A percentile compares a stretch with the other conserved stretches of the same genome.
Conservation (phyloP, 2,113 vertebrate species). For the Turnix velox region DNA sequence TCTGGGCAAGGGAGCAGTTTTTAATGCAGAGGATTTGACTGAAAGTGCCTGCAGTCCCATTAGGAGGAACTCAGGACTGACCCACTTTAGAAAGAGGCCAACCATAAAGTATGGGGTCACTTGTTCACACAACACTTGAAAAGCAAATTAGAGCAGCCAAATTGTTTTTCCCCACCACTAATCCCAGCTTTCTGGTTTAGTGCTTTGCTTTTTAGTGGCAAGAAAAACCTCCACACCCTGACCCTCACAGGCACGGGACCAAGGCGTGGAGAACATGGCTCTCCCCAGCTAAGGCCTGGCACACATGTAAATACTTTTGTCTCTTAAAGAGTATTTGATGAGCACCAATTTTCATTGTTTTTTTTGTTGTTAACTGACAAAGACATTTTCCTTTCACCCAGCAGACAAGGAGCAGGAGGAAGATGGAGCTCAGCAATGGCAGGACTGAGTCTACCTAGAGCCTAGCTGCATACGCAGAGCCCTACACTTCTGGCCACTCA, state of each 20-base stretch:
- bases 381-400: fast-evolving
- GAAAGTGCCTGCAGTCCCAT: background rate
- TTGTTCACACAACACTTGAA: background rate
- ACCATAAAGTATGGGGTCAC: background rate
- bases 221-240: background rate
- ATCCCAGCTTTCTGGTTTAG: background rate
- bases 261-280: fast-evolving
- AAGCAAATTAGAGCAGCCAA: constrained; percentile 5
- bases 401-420: background rate
- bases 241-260: background rate
- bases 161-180: background rate
- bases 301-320: background rate
- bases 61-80: background rate
- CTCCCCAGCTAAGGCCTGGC: background rate
- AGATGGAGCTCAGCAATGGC: fast-evolving
- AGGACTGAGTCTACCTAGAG: background rate
- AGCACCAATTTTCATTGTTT: background rate
- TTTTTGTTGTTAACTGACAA: background rate
- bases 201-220: fast-evolving
- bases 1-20: background rate
- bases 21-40: background rate
- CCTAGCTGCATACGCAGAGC: fast-evolving
- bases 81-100: constrained; percentile 19
- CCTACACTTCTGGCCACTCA: background rate
- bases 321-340: background rate